Base-by-base conservation (phyloP, 2,113 vertebrate genomes). In the Paramormyrops kingsleyae region DNA sequence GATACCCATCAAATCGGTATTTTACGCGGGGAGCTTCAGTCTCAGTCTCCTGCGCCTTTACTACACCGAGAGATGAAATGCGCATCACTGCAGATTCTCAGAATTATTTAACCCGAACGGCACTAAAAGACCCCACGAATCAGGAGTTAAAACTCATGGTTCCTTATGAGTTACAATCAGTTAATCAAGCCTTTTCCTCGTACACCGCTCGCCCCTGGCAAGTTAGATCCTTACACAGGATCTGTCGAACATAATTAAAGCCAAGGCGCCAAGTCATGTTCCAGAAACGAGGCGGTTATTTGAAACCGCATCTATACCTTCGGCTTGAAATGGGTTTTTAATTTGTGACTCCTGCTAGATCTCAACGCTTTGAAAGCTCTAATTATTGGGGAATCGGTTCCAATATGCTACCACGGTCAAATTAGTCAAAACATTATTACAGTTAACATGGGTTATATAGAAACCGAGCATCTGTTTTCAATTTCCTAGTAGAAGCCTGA, bases 281-380 rank as follows among this genome's bases (percentile, higher is more conserved):
- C 83, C 83, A 85, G 83, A 85, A 42, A 19, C 35, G 74, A 49
- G 46, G 83, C 21, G 21, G 44, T 85, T 85, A 47, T 85, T 49
- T 49, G 42, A 85, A 85, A 46, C 83, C 83, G 46, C 42, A 85
- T 47, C 83, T 85, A 85, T 47, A 46, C 39, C 9, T 47, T 44
- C 21, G 47, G n/a, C 21, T 47, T 85, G 83, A 85, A 85, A 85
- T 85, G 83, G 83, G 46, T 85, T 85, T 85, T 24, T 85, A 85
- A 46, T 85, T 85, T 27, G 83, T 47, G 83, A 85, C 42, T 85
- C 42, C 83, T 87, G 47, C 13, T 59, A 44, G 5, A 44, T 88
- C 62, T 62, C 35, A 88, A 62, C 9, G 44, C 44, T 70, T 27
- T 70, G 62, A 70, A 24, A 84, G 19, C 56, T 44, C 5, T 44